phyloP scores from a whole-genome alignment of 2,888 invertebrate genomes.

The Taphrorychus bicolor region DNA sequence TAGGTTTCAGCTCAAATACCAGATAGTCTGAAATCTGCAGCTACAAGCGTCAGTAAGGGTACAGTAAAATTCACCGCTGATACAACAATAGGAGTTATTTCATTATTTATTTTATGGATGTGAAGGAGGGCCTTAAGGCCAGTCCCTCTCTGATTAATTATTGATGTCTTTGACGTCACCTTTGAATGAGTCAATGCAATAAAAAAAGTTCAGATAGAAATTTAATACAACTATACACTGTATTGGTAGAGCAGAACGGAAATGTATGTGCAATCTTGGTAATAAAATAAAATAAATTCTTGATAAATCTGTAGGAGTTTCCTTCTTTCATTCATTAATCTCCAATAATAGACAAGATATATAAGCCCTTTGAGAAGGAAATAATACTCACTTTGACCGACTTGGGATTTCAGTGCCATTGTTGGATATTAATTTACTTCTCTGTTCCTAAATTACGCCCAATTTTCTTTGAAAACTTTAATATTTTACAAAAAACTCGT shows the following conservation, averaged over 20 bases:
- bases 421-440: background rate
- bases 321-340: too few species aligned
- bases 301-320: too few species aligned
- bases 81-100: too few species aligned
- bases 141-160: background rate
- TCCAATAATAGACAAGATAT: too few species aligned
- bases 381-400: constrained; percentile 84
- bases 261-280: too few species aligned
- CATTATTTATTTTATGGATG: background rate
- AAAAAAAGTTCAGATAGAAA: background rate
- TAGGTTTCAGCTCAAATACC: too few species aligned
- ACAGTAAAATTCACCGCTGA: too few species aligned
- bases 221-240: too few species aligned
- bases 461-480: background rate
- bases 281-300: too few species aligned
- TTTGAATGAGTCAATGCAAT: background rate
- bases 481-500: background rate
- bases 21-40: too few species aligned
- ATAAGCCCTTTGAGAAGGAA: background rate
- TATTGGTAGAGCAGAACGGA: too few species aligned
- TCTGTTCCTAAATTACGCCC: background rate
- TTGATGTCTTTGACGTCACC: background rate
- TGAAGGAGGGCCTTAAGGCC: background rate
- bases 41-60: too few species aligned
- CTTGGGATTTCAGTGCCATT: constrained; percentile 88